Evolutionary conservation across 2,888 invertebrate species (phyloP), one percentile per base, ranked within the genome.

Genomic region (Lasius platythorax): DNA sequence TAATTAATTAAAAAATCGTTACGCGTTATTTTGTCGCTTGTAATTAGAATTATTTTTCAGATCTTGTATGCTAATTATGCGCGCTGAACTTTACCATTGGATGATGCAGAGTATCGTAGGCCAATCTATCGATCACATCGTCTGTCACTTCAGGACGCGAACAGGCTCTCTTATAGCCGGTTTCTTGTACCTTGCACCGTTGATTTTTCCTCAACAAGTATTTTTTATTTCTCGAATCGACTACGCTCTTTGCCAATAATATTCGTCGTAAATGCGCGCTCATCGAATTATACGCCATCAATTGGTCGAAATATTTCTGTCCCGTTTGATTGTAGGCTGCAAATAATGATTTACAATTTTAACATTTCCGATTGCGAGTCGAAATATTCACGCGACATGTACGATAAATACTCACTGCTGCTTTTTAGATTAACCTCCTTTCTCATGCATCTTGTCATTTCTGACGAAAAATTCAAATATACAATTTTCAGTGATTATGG

Each of bases 281-380:
- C 95, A 95, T 94, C 4, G 92, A 92, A 86, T 94, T 94, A 81
- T 93, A 94, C 18, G 93, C 90, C 15, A 92, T 85, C 83, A 94
- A 85, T 92, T 94, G 94, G 70, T 94, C 88, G 58, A 92, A 92
- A 86, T 92, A 94, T 64, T 87, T 92, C 75, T 95, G 91, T n/a
- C 95, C 95, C 50, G 91, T 93, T 74, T 92, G 93, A 89, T 94
- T 95, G 33, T 89, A 89, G 15, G 61, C 89, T 89, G n/a, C n/a
- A 50, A 56, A 28, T 18, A 43, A 72, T 5, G 53, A 58, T 73
- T 58, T 66, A 66, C 12, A 18, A 67, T 18, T 28, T 58, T 56
- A 78, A 46, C 18, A 78, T 37, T 23, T 23, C 18, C 3, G n/a
- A 40, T 67, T 46, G 18, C 5, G 2, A 70, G 5, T 18, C 4